Evolutionary conservation across 2,113 vertebrate genomes (phyloP).

Genomic region (Mobula hypostoma): DNA sequence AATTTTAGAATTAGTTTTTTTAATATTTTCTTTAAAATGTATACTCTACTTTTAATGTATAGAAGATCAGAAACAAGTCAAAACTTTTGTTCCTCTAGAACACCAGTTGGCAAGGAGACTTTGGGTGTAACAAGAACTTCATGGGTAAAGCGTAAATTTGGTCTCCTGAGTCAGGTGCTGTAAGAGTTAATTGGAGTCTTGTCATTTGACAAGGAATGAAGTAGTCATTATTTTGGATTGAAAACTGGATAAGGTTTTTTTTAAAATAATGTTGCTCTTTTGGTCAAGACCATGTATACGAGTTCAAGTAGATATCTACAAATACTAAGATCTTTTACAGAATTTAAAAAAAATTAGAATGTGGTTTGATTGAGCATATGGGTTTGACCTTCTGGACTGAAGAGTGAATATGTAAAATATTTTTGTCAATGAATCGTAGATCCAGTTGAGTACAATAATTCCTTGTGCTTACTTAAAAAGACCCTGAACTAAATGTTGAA

Average conservation of each 20-base stretch:
- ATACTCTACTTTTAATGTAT: neutral
- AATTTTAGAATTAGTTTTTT: neutral
- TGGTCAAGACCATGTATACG: neutral
- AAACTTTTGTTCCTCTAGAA: neutral
- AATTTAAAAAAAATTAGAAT: neutral
- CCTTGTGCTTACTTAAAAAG: neutral
- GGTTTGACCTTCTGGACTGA: neutral
- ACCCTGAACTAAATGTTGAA: neutral
- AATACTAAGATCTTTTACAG: neutral
- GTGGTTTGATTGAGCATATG: neutral
- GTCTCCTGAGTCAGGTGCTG: too few species aligned
- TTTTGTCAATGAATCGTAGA: neutral
- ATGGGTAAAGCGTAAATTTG: too few species aligned
- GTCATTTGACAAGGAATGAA: neutral
- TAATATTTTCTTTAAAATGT: neutral
- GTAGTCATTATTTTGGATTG: too few species aligned
- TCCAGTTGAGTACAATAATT: neutral
- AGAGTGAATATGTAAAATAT: neutral
- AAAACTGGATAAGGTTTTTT: neutral
- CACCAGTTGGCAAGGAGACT: neutral
- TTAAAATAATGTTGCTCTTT: neutral
- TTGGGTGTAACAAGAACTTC: neutral
- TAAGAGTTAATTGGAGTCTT: neutral
- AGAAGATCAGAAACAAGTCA: neutral
- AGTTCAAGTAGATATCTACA: neutral